Evolutionary conservation across 2,113 vertebrate genomes (phyloP), one percentile per base, ranked within the genome.

Genomic region (Dicrurus megarhynchus): DNA sequence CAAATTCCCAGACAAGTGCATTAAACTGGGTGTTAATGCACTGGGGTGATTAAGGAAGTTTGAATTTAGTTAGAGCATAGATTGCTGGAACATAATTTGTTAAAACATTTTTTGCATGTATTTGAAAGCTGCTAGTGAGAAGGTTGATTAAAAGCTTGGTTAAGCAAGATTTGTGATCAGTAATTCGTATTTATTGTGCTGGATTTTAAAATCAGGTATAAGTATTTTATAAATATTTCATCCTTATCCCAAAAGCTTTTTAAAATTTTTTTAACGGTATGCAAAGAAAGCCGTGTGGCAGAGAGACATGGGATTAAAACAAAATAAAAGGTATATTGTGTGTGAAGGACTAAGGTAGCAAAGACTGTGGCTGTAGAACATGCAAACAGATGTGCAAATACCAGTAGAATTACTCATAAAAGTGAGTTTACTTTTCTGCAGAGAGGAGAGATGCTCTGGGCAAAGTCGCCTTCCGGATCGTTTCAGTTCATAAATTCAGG

Each of bases 401-500:
- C 33, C 46, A 63, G 42, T 47, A 52, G 67, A 93, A 77, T 84
- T 70, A 71, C 37, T 93, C 63, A 61, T 70, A 64, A 64, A 81
- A 89, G 22, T 42, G 73, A 67, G 20, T 75, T 92, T 90, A 49
- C 32, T 84, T 95, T 87, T 32, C 47, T 81, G 42, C 19, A 63
- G 37, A 14, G 44, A 74, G 28, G 47, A 92, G 44, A 61, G 76
- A 52, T 87, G 56, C 56, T 87, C 19, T 63, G 41, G 22, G 20
- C 1, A 4, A 59, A 84, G 87, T 47, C 0, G 1, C 47, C 49
- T 81, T 88, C 30, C 0, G 0, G n/a, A 78, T 75, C 8, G 1
- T 86, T 91, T 91, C n/a, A 68, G n/a, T 86, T 89, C 65, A 46
- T 89, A 80, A 84, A 82, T 96, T 97, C 96, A 97, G 96, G 93